Base-by-base conservation (phyloP, 2,113 vertebrate genomes). In the Coregonus clupeaformis region DNA sequence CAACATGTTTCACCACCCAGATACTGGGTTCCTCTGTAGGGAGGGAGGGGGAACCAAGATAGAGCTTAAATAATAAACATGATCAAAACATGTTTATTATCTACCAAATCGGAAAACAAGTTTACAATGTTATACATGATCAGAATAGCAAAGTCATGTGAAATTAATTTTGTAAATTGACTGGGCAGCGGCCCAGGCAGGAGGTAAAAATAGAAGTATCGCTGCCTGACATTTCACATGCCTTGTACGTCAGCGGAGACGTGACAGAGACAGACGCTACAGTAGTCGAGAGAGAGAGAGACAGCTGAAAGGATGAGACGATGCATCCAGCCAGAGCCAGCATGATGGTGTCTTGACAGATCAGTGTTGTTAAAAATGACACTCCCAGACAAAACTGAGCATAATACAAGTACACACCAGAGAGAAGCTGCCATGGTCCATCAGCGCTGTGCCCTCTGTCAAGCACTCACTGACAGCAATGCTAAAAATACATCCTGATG, bases 21-120 rank as follows among this genome's bases (percentile, higher is more conserved):
- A 95, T 71, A 0, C 84, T 80, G 0, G 97, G 95, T 3, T 85
- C 72, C 49, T 98, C 97, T 98, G 91, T 2, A 62, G 49, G 12
- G 49, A 42, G 30, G 13, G 47, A 25, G 9, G 1, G 27, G 20
- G 12, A 29, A 18, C n/a, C 27, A 11, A 30, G 6, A 32, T 0
- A 42, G 11, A n/a, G 9, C 55, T 72, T 13, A 18, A 47, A 20
- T 29, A 5, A 20, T 45, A 5, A 27, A 36, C 1, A 20, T 66
- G 47, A 47, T 62, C 3, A 52, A 52, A 57, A 59, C 4, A 68
- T 42, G 32, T 60, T 6, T 2, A 67, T 59, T 68, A 32, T 13
- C 13, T 24, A 60, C 67, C 11, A 20, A 52, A 62, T 6, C 7
- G 59, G 3, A 3, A 22, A 24, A 14, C 62, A 45, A 64, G 27